phyloP scores from a whole-genome alignment of 2,797 vertebrate genomes.

The Scarus forsteni region DNA sequence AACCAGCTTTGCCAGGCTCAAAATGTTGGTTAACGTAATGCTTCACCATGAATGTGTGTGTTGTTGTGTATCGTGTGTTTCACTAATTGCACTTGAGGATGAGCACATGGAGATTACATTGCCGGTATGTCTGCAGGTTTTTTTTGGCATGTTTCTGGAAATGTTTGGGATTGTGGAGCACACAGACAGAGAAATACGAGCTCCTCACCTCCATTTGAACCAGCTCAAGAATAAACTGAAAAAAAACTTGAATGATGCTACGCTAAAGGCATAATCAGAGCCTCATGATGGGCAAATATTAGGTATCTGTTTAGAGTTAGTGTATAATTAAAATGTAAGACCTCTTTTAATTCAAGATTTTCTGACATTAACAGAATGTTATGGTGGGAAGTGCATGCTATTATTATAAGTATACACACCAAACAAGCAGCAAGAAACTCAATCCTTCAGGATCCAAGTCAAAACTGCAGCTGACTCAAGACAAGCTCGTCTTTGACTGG shows the following conservation, averaged over 20 bases:
- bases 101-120: slow-evolving; percentile 52
- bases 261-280: neutral
- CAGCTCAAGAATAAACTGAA: slow-evolving; percentile 9
- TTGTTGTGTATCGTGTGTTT: slow-evolving; percentile 13
- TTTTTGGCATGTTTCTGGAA: slow-evolving; percentile 60
- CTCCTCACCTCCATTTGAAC: neutral
- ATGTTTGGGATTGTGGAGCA: slow-evolving; percentile 28
- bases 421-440: too few relatives aligned
- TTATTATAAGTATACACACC: too few relatives aligned
- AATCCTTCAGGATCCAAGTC: too few relatives aligned
- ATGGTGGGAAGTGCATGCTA: too few relatives aligned
- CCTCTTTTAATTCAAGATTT: too few relatives aligned
- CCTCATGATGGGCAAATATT: too few relatives aligned
- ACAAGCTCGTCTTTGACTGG: too few relatives aligned
- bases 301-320: too few relatives aligned
- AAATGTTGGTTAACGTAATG: slow-evolving; percentile 19
- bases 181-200: neutral
- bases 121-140: slow-evolving; percentile 43
- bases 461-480: too few relatives aligned
- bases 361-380: too few relatives aligned
- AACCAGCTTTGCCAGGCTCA: neutral
- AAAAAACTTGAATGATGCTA: slow-evolving; percentile 26
- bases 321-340: too few relatives aligned
- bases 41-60: slow-evolving; percentile 30
- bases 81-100: slow-evolving; percentile 85